Conservation (phyloP, 1,140 invertebrate genomes). For the Sycophila sp. region DNA sequence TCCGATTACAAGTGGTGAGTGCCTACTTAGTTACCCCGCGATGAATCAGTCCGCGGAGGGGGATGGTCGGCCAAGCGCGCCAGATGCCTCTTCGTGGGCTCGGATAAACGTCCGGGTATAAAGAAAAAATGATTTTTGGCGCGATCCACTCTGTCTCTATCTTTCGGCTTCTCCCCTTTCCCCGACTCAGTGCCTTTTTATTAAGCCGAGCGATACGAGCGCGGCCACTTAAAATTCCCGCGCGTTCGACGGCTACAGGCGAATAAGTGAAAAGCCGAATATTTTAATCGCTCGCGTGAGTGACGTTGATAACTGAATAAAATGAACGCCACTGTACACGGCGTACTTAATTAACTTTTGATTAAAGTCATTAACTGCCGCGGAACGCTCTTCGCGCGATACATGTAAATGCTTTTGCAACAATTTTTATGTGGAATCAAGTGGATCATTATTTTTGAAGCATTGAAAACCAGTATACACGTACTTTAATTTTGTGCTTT, state of each 20-base stretch:
- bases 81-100: too few relatives aligned
- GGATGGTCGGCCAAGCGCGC: too few relatives aligned
- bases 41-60: not conserved
- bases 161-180: not conserved
- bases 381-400: not conserved
- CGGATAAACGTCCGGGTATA: not conserved
- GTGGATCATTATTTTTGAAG: too few relatives aligned
- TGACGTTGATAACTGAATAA: slow-evolving; percentile 33
- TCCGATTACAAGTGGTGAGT: not conserved
- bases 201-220: not conserved
- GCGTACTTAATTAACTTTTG: slow-evolving; percentile 23
- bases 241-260: not conserved
- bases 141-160: not conserved
- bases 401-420: not conserved
- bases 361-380: slow-evolving; percentile 12
- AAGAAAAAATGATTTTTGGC: not conserved
- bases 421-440: too few relatives aligned
- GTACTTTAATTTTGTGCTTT: too few relatives aligned
- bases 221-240: slow-evolving; percentile 18
- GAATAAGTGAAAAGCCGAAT: slow-evolving; percentile 6
- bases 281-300: slow-evolving; percentile 8
- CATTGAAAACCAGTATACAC: too few relatives aligned
- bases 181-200: not conserved
- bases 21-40: not conserved
- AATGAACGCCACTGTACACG: not conserved